Evolutionary conservation across 2,113 vertebrate species (phyloP).

Genomic region (Plestiodon gilberti): DNA sequence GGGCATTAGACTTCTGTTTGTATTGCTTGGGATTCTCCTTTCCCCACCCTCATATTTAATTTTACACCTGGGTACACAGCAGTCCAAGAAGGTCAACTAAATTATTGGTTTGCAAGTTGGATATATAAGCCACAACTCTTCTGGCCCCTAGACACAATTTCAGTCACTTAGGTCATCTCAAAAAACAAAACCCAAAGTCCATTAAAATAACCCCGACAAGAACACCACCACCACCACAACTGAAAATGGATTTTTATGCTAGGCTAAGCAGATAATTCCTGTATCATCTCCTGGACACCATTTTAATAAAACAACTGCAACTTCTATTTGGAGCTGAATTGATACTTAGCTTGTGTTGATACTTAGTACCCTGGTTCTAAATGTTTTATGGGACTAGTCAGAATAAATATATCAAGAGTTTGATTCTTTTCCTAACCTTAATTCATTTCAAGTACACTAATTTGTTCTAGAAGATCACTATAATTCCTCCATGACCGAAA

Average conservation of each 20-base stretch:
- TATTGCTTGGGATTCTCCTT: background rate
- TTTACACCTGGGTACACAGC: background rate
- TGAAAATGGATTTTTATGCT: background rate
- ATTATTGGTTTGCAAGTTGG: background rate
- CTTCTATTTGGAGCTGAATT: background rate
- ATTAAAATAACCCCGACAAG: background rate
- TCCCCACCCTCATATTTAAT: background rate
- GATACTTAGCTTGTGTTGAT: background rate
- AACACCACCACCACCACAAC: background rate
- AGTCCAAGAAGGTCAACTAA: slow-evolving; percentile 15
- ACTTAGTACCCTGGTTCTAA: background rate
- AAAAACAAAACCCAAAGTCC: background rate
- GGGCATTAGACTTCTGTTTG: background rate
- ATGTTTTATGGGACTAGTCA: background rate
- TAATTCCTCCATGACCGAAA: background rate
- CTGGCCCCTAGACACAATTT: background rate
- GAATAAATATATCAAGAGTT: background rate
- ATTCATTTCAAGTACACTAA: background rate
- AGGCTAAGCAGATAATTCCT: background rate
- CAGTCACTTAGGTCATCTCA: background rate
- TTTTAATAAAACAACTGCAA: background rate
- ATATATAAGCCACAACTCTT: background rate
- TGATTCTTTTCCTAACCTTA: background rate
- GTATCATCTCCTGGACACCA: too few relatives aligned
- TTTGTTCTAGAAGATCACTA: background rate